Base-by-base conservation (phyloP, 2,797 vertebrate species). In the Sebastes iracundus region DNA sequence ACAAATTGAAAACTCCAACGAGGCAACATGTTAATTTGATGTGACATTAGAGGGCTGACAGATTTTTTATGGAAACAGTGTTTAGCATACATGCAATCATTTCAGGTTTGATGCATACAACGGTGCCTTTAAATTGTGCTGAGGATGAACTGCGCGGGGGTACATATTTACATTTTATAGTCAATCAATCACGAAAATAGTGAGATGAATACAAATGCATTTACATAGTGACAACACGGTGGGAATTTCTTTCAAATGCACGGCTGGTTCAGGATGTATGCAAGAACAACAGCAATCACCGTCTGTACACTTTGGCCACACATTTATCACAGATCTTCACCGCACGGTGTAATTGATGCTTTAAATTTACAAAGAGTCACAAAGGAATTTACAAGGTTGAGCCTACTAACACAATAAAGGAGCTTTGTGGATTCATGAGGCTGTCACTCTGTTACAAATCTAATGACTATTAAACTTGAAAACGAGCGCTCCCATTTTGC, bases 381-480 rank as follows among this genome's bases (percentile, higher is more conserved):
- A 91, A 82, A 92, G 83, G 90, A 94, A 93, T 95, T 94, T 93
- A 94, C 87, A 90, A 90, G 91, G 86, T 81, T 55, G 74, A 75
- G 88, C 86, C 85, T 84, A 53, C 88, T 92, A 93, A 93, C 88
- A 91, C 88, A 88, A 91, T 83, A 88, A 93, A 87, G 63, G 83
- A 79, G 80, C 52, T 78, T 83, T 87, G 82, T 83, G 85, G 90
- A 94, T 93, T 92, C 88, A 92, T 90, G 85, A 84, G 82, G 82
- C 90, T 90, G 92, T 89, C 90, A 86, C 92, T 88, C 64, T 65
- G 89, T 90, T 90, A 91, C 68, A 92, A 81, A 94, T 95, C 93
- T 91, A 94, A 91, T 90, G 85, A 93, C 90, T 83, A 91, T 94
- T 94, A 94, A 90, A 90, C 81, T 91, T 92, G 85, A 92, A 96